Evolutionary conservation across 1,140 invertebrate species (phyloP), one percentile per base, ranked within the genome.

Genomic region (Drosophila tani): DNA sequence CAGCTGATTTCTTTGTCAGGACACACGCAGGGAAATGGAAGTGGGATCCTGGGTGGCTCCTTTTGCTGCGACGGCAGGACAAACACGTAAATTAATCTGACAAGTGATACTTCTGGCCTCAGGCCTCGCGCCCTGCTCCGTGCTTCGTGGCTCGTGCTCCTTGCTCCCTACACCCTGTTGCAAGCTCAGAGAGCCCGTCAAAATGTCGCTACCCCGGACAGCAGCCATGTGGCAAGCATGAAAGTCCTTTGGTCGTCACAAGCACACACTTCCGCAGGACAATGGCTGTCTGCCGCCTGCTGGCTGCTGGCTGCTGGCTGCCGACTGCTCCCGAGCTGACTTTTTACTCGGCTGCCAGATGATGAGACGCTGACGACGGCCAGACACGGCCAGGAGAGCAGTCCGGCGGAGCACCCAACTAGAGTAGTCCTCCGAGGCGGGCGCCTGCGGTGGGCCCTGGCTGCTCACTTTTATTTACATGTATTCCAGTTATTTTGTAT

Each of bases 401-500:
- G 46, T 11, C 15, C 29, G 11, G 4, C 53, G 67, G 43, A 41
- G 67, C 50, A 49, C 69, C 69, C 69, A 58, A 49, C 51, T 40
- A 1, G 38, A 56, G 53, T 55, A 19, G 5, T 24, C 35, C 66
- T 38, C 45, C 15, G 41, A 17, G 68, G 50, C n/a, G 32, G 41
- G 24, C 3, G 69, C 68, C 43, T 58, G 40, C 32, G 67, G 68
- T 57, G 41, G 47, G 38, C 38, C 41, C 40, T 19, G 55, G 74
- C 69, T 69, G 49, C 64, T 69, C 74, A 78, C 85, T 84, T 90
- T 90, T 87, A 87, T 87, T 87, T 87, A 87, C 84, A 87, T 87
- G 85, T 87, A 90, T 78, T 90, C 85, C 85, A 90, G 85, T 87
- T 87, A 87, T 87, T 87, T 87, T 87, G 78, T 87, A 90, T 90